phyloP scores from a whole-genome alignment of 2,888 invertebrate genomes.

The Leptinotarsa haldemani region DNA sequence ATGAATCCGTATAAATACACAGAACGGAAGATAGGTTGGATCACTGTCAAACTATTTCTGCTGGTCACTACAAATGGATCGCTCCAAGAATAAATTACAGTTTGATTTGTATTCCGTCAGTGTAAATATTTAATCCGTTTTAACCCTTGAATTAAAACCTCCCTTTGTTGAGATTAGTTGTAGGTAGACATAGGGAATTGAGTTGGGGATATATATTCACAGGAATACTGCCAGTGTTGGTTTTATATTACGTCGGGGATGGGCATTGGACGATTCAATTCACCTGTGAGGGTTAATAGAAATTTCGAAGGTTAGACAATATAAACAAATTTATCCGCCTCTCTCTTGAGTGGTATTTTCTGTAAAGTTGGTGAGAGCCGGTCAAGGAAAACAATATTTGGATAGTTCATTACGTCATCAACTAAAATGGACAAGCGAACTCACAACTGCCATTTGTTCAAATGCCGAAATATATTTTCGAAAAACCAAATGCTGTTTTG shows the following conservation, averaged over 20 bases:
- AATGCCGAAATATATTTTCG: too few relatives aligned
- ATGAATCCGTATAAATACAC: constrained; percentile 52
- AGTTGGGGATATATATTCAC: constrained; percentile 2
- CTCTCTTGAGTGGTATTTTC: not conserved
- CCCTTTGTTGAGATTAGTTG: constrained; percentile 37
- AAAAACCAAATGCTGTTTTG: too few relatives aligned
- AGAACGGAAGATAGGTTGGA: constrained; percentile 38
- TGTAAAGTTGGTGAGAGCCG: not conserved
- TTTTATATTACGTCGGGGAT: constrained; percentile 1
- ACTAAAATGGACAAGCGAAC: too few relatives aligned
- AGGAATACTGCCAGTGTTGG: constrained; percentile 3
- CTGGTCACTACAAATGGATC: constrained; percentile 13
- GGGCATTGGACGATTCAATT: constrained; percentile 1
- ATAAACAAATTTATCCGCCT: not conserved
- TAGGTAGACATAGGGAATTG: constrained; percentile 26
- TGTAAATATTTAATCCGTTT: constrained; percentile 48
- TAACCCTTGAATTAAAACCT: constrained; percentile 44
- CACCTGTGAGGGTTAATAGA: not conserved
- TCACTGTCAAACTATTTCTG: constrained; percentile 32
- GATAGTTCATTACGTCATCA: too few relatives aligned
- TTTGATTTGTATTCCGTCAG: constrained; percentile 49
- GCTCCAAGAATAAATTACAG: constrained; percentile 46
- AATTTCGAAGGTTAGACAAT: not conserved
- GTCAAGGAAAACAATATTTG: too few relatives aligned
- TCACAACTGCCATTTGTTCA: too few relatives aligned